These are phyloP conservation scores for Scaptomyza graminum DNA, from an alignment of 1,140 invertebrate species.

Conservation along the genomic window DNA sequence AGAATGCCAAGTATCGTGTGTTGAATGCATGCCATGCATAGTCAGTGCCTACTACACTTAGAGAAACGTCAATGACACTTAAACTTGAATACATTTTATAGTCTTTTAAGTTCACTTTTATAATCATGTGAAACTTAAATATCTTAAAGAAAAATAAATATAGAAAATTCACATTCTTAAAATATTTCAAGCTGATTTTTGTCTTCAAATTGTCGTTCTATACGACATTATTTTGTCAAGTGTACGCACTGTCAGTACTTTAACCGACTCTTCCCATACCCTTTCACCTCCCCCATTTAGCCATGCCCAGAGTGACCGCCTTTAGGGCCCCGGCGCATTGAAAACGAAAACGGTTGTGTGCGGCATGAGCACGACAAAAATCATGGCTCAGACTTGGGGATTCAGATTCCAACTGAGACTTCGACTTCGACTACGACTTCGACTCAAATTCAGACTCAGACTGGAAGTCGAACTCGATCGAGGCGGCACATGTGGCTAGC, in stretches of 20 bases:
- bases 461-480: slow-evolving; percentile 9
- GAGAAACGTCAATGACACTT: neutral
- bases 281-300: neutral
- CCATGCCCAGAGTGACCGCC: slow-evolving; percentile 57
- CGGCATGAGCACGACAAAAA: slow-evolving; percentile 77
- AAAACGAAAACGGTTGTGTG: slow-evolving; percentile 79
- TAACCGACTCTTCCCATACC: neutral
- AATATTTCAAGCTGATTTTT: too few relatives aligned
- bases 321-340: slow-evolving; percentile 67
- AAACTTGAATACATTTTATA: too few relatives aligned
- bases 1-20: slow-evolving; percentile 82
- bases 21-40: slow-evolving; percentile 82
- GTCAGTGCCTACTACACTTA: slow-evolving; percentile 36
- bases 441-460: slow-evolving; percentile 2
- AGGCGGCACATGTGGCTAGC: slow-evolving; percentile 26
- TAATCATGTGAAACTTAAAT: too few relatives aligned
- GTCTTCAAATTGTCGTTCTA: too few relatives aligned
- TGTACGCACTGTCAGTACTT: slow-evolving; percentile 47
- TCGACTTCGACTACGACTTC: slow-evolving; percentile 6
- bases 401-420: slow-evolving; percentile 28
- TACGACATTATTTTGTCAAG: neutral
- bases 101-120: too few relatives aligned
- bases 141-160: too few relatives aligned
- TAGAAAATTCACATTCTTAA: too few relatives aligned
- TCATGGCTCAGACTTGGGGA: slow-evolving; percentile 61